These are phyloP conservation scores for Gonatopus flavifemur DNA, from an alignment of 1,140 invertebrate species.

Conservation along the genomic window DNA sequence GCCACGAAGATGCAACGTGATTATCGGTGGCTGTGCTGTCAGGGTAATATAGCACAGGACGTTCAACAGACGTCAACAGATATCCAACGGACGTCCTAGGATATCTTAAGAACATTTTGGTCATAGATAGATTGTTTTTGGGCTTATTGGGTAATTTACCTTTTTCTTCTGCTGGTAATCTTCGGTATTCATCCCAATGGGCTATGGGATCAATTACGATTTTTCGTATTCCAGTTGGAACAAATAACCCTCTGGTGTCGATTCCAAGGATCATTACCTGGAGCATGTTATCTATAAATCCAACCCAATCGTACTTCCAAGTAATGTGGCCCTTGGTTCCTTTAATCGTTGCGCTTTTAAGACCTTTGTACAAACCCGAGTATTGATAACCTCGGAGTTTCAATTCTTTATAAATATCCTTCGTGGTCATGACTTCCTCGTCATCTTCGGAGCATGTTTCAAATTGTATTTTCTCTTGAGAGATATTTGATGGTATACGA, in stretches of 20 bases:
- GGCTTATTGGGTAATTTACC: conserved; percentile 19
- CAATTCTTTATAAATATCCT: conserved; percentile 88
- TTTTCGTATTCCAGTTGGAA: conserved; percentile 79
- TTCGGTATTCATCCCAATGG: conserved; percentile 47
- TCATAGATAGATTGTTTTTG: too few species aligned
- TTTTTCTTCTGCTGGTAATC: conserved; percentile 35
- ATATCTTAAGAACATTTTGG: too few species aligned
- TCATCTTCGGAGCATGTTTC: conserved; percentile 12
- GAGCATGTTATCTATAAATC: conserved; percentile 88
- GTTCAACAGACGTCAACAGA: too few species aligned
- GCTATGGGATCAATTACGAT: conserved; percentile 72
- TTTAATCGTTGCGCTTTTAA: conserved; percentile 45
- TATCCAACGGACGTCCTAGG: not conserved
- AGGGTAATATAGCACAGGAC: not conserved
- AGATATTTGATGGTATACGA: conserved; percentile 56
- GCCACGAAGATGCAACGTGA: too few species aligned
- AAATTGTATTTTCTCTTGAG: conserved; percentile 31
- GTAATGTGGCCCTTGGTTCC: conserved; percentile 8
- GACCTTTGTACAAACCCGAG: conserved; percentile 71
- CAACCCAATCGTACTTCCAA: conserved; percentile 78
- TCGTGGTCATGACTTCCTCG: conserved; percentile 45
- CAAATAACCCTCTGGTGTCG: conserved; percentile 69
- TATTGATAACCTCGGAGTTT: conserved; percentile 87
- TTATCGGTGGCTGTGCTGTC: too few species aligned
- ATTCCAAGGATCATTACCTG: conserved; percentile 77